Conservation (phyloP, 2,888 invertebrate species). For the Galerucella calmariensis region DNA sequence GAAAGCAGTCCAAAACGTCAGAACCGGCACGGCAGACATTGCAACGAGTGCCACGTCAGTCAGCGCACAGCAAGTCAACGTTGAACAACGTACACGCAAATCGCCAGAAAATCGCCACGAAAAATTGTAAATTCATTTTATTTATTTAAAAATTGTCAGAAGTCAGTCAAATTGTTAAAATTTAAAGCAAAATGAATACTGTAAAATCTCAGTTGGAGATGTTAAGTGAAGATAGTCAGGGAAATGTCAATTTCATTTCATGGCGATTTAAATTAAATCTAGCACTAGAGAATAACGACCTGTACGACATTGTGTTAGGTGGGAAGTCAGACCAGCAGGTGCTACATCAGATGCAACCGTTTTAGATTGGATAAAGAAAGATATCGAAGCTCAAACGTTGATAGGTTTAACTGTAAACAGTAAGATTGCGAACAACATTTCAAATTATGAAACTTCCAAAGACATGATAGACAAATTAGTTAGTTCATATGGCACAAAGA, state of each 20-base stretch:
- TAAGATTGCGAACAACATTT: constrained; percentile 21
- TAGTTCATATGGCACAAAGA: no score
- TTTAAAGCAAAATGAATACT: constrained; percentile 15
- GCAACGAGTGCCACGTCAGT: no score
- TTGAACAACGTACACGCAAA: background rate
- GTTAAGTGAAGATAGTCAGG: constrained; percentile 10
- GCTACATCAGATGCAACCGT: background rate
- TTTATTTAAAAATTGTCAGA: background rate
- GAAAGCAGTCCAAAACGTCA: background rate
- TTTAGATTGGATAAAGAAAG: constrained; percentile 15
- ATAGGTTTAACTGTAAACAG: constrained; percentile 22
- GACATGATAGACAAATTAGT: background rate
- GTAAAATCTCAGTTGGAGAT: constrained; percentile 18
- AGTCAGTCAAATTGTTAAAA: background rate
- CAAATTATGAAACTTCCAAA: constrained; percentile 18
- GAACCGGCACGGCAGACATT: no score
- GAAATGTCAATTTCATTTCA: constrained; percentile 12
- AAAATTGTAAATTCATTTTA: no score
- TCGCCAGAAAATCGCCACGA: no score
- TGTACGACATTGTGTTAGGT: constrained; percentile 12
- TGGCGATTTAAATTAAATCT: constrained; percentile 17
- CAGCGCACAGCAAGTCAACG: no score
- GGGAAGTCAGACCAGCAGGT: constrained; percentile 13
- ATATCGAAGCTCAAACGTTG: constrained; percentile 13
- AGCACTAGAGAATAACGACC: background rate